phyloP scores from a whole-genome alignment of 2,888 invertebrate species.

The Troides aeacus region DNA sequence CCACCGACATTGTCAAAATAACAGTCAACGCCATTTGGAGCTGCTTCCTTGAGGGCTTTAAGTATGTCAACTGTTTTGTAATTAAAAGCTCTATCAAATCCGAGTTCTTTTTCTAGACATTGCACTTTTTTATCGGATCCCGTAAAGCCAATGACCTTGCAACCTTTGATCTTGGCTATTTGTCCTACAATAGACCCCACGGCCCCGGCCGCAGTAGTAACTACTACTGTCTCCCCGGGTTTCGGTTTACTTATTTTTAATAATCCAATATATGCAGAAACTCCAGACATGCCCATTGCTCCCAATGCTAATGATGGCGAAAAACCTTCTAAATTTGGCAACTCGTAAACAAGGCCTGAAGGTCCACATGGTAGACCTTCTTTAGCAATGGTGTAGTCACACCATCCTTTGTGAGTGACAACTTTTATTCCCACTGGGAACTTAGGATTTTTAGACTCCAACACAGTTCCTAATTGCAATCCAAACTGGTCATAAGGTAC shows the following conservation, averaged over 20 bases:
- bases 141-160: constrained; percentile 83
- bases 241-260: constrained; percentile 84
- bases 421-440: constrained; percentile 82
- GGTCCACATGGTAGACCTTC: neutral
- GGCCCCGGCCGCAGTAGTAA: constrained; percentile 87
- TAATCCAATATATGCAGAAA: constrained; percentile 86
- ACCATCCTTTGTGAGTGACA: constrained; percentile 84
- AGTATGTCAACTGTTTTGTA: constrained; percentile 83
- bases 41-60: constrained; percentile 79
- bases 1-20: constrained; percentile 90
- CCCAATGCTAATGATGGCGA: constrained; percentile 81
- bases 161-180: constrained; percentile 86
- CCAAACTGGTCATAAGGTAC: constrained; percentile 45
- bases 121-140: constrained; percentile 85
- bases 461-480: constrained; percentile 60
- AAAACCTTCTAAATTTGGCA: constrained; percentile 77
- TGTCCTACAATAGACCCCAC: constrained; percentile 88
- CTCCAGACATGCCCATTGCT: constrained; percentile 85
- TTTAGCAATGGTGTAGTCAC: constrained; percentile 65
- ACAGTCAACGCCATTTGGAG: constrained; percentile 86
- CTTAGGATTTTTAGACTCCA: constrained; percentile 79
- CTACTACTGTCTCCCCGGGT: constrained; percentile 84
- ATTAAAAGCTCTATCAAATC: constrained; percentile 86
- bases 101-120: constrained; percentile 83
- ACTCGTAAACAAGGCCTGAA: constrained; percentile 4